These are phyloP conservation scores for Cantharis lateralis DNA, from an alignment of 2,888 invertebrate genomes.

Conservation along the genomic window DNA sequence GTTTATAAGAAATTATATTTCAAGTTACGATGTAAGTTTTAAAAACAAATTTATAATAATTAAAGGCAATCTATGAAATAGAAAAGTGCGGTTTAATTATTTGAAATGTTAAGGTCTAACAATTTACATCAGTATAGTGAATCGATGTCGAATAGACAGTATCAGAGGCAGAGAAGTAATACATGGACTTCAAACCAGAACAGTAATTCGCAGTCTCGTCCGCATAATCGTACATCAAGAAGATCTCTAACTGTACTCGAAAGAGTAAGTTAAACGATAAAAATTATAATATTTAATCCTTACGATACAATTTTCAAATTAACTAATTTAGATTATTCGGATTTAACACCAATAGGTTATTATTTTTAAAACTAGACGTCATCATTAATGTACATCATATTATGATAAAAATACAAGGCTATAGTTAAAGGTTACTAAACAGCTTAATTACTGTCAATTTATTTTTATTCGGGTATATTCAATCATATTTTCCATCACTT, in stretches of 20 bases:
- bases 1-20: background rate
- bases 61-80: background rate
- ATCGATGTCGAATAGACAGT: constrained; percentile 6
- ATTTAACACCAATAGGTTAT: background rate
- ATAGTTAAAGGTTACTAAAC: background rate
- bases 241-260: constrained; percentile 27
- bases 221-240: constrained; percentile 21
- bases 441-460: background rate
- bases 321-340: background rate
- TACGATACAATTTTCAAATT: background rate
- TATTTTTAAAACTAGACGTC: background rate
- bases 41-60: background rate
- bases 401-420: background rate
- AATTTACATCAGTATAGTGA: constrained; percentile 1
- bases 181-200: constrained; percentile 29
- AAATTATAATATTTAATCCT: background rate
- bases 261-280: constrained; percentile 15
- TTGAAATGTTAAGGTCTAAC: constrained; percentile 18
- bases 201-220: constrained; percentile 17
- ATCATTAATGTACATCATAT: background rate
- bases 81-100: background rate
- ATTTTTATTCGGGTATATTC: background rate
- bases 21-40: background rate
- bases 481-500: background rate
- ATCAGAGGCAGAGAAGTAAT: constrained; percentile 34